Conservation (phyloP, 2,113 vertebrate species). For the Lethenteron camtschaticum region DNA sequence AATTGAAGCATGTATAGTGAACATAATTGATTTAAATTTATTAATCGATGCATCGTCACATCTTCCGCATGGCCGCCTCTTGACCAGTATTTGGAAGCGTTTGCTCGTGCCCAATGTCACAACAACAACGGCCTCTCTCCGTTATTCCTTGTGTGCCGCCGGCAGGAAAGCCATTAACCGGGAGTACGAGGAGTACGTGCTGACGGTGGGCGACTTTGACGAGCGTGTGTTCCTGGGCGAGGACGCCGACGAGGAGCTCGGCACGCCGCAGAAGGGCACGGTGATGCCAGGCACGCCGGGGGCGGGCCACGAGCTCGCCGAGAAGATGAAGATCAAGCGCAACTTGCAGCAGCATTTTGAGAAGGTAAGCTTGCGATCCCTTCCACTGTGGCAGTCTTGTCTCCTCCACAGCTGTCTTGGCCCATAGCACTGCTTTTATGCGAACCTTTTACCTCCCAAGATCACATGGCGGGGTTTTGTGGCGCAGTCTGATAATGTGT, state of each 20-base stretch:
- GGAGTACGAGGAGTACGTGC: conserved; percentile 83
- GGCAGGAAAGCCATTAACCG: conserved; percentile 71
- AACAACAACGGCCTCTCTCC: not conserved
- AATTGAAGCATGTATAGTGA: no score
- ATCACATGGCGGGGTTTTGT: no score
- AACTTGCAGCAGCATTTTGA: conserved; percentile 65
- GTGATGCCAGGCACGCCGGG: no score
- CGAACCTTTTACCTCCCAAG: no score
- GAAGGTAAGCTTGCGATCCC: conserved; percentile 32
- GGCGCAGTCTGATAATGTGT: no score
- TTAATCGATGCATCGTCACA: no score
- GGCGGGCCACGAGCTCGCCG: conserved; percentile 15
- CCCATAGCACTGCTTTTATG: no score
- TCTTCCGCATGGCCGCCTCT: no score
- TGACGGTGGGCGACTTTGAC: conserved; percentile 83
- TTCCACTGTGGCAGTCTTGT: not conserved
- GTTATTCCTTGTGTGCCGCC: conserved; percentile 12
- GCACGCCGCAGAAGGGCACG: conserved; percentile 44
- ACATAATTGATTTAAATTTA: no score
- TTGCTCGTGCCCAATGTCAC: rapidly evolving
- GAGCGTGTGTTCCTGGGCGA: conserved; percentile 81
- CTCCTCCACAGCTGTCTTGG: no score
- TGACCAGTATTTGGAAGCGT: no score
- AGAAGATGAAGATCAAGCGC: conserved; percentile 32
- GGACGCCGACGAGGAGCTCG: conserved; percentile 85